Conservation (phyloP, 2,888 invertebrate species). For the Penaeus monodon region DNA sequence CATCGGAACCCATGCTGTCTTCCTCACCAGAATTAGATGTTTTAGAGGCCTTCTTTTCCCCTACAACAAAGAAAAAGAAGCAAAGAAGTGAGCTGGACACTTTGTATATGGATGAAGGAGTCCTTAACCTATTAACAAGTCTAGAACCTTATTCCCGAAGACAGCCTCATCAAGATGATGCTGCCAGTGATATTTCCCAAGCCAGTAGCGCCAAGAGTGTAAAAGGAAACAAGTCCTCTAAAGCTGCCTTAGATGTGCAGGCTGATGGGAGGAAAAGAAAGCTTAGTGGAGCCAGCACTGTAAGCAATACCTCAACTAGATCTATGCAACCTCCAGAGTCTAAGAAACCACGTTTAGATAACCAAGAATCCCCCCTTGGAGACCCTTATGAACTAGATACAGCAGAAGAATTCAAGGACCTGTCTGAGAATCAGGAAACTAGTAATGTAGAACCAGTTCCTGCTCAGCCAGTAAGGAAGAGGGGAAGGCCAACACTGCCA, state of each 20-base stretch:
- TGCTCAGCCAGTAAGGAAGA: conserved; percentile 29
- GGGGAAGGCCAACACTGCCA: conserved; percentile 49
- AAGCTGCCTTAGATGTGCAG: conserved; percentile 12
- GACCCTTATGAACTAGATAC: conserved; percentile 44
- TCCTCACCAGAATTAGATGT: conserved; percentile 63
- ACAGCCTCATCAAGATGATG: conserved; percentile 44
- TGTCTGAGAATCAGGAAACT: background rate
- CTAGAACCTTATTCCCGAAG: conserved; percentile 50
- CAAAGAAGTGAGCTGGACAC: conserved; percentile 57
- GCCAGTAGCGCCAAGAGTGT: conserved; percentile 51
- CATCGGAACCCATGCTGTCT: conserved; percentile 59
- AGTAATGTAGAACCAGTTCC: background rate
- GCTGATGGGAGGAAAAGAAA: conserved; percentile 53
- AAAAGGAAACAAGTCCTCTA: conserved; percentile 38
- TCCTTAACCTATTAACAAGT: conserved; percentile 62
- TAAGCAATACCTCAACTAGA: conserved; percentile 44
- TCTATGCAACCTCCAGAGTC: conserved; percentile 49
- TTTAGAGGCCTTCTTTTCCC: conserved; percentile 41
- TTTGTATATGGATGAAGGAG: conserved; percentile 64
- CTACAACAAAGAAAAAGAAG: conserved; percentile 49
- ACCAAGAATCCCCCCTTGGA: background rate
- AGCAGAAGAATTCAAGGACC: conserved; percentile 38
- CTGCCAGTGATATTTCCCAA: conserved; percentile 53
- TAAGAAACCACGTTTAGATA: conserved; percentile 37
- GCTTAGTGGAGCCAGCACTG: conserved; percentile 48